Percentiles rank a stretch among this genome's conserved stretches.
Conservation (phyloP, 2,797 vertebrate species). For the Lagocephalus sceleratus region DNA sequence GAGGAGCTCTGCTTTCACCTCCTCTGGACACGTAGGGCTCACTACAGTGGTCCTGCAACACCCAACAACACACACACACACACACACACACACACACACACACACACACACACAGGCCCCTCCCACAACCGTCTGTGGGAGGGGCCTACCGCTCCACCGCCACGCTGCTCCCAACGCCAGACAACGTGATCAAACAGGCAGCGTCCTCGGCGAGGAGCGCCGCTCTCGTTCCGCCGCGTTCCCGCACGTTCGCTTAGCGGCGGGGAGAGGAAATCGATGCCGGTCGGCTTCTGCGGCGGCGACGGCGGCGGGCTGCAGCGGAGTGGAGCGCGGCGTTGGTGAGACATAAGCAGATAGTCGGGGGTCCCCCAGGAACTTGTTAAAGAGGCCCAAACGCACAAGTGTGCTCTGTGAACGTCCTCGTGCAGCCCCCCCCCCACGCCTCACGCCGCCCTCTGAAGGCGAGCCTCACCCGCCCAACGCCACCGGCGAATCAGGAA, state of each 20-base stretch:
- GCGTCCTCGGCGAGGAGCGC: slow-evolving; percentile 4
- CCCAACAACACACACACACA: no score
- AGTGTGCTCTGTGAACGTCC: slow-evolving; percentile 23
- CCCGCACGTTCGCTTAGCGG: not conserved
- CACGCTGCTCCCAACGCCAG: no score
- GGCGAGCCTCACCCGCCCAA: no score
- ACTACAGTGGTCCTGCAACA: no score
- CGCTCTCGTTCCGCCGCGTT: slow-evolving; percentile 15
- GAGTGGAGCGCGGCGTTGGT: slow-evolving; percentile 14
- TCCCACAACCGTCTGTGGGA: no score
- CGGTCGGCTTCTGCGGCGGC: slow-evolving; percentile 55
- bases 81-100: no score
- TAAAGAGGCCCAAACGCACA: slow-evolving; percentile 18
- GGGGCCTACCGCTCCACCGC: no score
- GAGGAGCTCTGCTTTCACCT: no score
- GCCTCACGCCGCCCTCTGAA: slow-evolving; percentile 4
- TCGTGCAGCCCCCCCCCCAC: slow-evolving; percentile 13
- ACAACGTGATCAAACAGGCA: slow-evolving; percentile 6
- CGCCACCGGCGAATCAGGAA: no score
- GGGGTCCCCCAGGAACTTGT: slow-evolving; percentile 24
- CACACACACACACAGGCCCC: no score
- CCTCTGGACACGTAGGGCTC: no score
- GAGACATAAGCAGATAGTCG: slow-evolving; percentile 10
- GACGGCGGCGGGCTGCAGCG: slow-evolving; percentile 7
- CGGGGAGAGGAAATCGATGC: slow-evolving; percentile 31